Evolutionary conservation across 2,113 vertebrate species (phyloP), one percentile per base, ranked within the genome.

Genomic region (Microcebus tavaratra): DNA sequence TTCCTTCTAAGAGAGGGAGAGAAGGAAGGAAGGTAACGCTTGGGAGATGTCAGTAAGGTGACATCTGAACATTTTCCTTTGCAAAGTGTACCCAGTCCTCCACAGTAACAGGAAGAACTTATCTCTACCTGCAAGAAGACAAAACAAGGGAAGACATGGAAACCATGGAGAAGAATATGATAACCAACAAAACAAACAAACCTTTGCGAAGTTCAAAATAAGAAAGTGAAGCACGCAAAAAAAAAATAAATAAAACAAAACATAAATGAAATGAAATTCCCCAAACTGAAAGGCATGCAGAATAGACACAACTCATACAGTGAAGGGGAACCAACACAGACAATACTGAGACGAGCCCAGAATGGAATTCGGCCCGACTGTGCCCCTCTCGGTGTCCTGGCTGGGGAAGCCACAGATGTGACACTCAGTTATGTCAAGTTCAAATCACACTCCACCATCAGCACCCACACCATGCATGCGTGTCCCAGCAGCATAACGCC

Each of bases 381-480:
- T 96, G 98, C 97, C 97, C 97, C 98, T 97, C 97, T 90, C 88
- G 92, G 95, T 86, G 92, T 95, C 89, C 97, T 98, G 98, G 93
- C 96, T 96, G 97, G 98, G 98, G 98, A 98, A 98, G 98, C 98
- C 99, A 99, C 98, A 99, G 99, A 99, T 99, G 99, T 99, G 99
- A 99, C 99, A 99, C 99, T 99, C 99, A 99, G 98, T 98, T 99
- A 98, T 81, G 96, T 99, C 98, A 99, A 96, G 98, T 99, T 98
- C 99, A 98, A 98, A 98, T 98, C 98, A 99, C 98, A 98, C 97
- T 96, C 97, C 99, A 99, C 99, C 98, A 99, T 98, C 97, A 98
- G 98, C 94, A 98, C 98, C 98, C 98, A 97, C 97, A 98, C 87
- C 98, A 98, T 98, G 98, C 98, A 98, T 93, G 91, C 95, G 96